Conservation (phyloP, 2,888 invertebrate genomes). For the Caenorhabditis afra region DNA sequence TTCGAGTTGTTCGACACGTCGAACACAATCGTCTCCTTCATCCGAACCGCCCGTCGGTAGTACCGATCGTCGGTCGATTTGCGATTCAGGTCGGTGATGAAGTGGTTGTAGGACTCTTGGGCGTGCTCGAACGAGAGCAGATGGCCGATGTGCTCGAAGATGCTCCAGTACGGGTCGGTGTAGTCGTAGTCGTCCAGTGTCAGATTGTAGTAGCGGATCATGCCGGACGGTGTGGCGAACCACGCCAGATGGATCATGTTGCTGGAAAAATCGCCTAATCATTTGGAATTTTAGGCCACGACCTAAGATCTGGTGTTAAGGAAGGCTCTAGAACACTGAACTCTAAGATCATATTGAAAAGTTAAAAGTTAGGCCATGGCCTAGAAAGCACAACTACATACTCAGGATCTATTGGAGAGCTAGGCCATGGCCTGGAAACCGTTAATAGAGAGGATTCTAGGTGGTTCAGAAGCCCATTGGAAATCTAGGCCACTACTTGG, state of each 20-base stretch:
- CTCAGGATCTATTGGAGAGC: too few species aligned
- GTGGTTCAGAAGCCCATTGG: too few species aligned
- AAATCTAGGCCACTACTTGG: too few species aligned
- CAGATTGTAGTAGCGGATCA: slow-evolving; percentile 77
- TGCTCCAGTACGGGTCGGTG: slow-evolving; percentile 64
- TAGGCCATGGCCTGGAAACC: too few species aligned
- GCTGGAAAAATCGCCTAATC: slow-evolving; percentile 51
- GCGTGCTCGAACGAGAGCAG: slow-evolving; percentile 58
- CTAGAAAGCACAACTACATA: too few species aligned
- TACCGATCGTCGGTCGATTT: slow-evolving; percentile 78
- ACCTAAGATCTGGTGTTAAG: too few species aligned
- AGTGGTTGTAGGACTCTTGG: slow-evolving; percentile 76
- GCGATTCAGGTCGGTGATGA: slow-evolving; percentile 75
- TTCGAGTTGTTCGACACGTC: slow-evolving; percentile 76
- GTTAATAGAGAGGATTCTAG: too few species aligned
- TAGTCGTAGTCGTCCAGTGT: slow-evolving; percentile 70
- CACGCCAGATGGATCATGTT: slow-evolving; percentile 78
- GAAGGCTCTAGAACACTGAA: too few species aligned
- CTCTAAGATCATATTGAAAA: too few species aligned
- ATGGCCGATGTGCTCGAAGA: slow-evolving; percentile 64
- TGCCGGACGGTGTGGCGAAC: slow-evolving; percentile 78
- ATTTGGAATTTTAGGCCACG: too few species aligned
- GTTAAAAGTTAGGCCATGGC: too few species aligned
- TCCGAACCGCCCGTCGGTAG: slow-evolving; percentile 78
- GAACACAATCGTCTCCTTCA: slow-evolving; percentile 76